Evolutionary conservation across 2,113 vertebrate species (phyloP).

Genomic region (Mormoops blainvillei): DNA sequence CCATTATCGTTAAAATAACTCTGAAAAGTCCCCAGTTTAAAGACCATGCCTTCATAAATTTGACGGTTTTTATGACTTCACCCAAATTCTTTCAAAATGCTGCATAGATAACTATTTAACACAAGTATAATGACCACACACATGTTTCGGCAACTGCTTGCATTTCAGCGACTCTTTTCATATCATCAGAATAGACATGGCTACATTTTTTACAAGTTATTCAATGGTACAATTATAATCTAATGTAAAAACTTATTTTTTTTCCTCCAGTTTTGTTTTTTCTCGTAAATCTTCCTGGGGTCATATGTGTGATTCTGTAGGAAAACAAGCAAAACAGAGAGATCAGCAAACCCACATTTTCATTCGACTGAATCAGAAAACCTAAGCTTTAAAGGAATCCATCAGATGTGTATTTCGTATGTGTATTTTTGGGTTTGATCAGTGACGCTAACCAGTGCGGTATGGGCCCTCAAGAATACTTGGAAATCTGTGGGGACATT

Average conservation of each 20-base stretch:
- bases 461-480: neutral
- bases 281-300: neutral
- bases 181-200: neutral
- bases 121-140: neutral
- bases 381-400: neutral
- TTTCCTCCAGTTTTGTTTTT: neutral
- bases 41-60: neutral
- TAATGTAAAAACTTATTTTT: neutral
- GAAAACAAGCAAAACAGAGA: neutral
- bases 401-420: neutral
- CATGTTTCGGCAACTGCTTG: neutral
- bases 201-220: neutral
- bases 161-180: neutral
- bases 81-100: neutral
- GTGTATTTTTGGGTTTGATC: neutral
- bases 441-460: neutral
- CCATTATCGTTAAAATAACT: neutral
- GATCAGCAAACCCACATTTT: neutral
- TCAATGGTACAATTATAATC: neutral
- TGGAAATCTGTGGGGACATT: neutral
- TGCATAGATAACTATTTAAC: neutral
- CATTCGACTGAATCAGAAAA: neutral
- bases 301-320: neutral
- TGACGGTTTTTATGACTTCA: neutral
- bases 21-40: neutral